Conservation (phyloP, 1,140 invertebrate genomes). For the Aphis gossypii region DNA sequence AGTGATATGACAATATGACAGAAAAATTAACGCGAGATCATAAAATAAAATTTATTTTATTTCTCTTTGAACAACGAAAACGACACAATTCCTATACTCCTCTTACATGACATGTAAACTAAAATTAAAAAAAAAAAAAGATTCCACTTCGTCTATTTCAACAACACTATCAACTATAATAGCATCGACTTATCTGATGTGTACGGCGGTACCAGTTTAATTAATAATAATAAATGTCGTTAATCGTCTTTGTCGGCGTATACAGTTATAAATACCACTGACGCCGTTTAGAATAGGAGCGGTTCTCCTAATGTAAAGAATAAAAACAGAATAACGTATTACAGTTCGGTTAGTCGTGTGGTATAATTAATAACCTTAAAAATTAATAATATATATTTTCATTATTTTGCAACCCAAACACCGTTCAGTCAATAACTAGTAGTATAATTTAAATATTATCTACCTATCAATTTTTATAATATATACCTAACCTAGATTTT, state of each 20-base stretch:
- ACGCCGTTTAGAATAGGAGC: neutral
- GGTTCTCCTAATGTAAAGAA: neutral
- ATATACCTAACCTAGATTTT: neutral
- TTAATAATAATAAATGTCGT: conserved; percentile 19
- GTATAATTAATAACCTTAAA: neutral
- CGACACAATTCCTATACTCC: neutral
- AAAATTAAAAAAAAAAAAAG: neutral
- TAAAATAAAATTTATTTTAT: neutral
- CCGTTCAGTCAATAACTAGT: neutral
- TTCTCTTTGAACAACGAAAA: neutral
- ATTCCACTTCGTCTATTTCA: neutral
- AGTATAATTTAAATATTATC: neutral
- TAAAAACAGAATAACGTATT: neutral
- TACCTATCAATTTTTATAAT: neutral
- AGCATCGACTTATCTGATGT: neutral
- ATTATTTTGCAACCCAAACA: neutral
- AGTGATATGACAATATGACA: neutral
- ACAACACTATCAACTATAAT: neutral
- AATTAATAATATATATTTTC: neutral
- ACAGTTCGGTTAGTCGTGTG: neutral
- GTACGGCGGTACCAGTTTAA: neutral
- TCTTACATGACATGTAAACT: neutral
- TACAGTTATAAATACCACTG: conserved; percentile 12
- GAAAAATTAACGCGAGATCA: neutral
- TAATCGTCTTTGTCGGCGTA: neutral